phyloP scores from a whole-genome alignment of 2,888 invertebrate genomes.

The Gymnocheta viridis region DNA sequence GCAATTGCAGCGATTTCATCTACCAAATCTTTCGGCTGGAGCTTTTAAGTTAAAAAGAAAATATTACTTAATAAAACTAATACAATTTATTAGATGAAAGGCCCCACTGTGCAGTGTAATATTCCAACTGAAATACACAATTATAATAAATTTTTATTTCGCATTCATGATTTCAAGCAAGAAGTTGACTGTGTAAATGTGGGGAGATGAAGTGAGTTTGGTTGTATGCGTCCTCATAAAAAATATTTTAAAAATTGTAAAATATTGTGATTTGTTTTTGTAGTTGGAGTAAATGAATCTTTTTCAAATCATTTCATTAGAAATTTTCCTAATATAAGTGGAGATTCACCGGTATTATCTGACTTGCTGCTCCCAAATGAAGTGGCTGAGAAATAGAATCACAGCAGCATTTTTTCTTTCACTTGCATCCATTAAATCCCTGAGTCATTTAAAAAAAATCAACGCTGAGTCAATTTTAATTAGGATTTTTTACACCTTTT shows the following conservation, averaged over 20 bases:
- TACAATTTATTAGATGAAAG: too few species aligned
- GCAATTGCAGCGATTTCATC: too few species aligned
- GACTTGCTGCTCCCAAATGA: background rate
- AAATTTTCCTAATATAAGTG: background rate
- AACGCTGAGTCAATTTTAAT: background rate
- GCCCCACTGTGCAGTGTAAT: background rate
- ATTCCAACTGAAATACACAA: background rate
- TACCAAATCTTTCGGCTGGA: too few species aligned
- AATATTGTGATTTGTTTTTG: too few species aligned
- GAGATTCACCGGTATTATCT: background rate
- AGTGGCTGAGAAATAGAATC: background rate
- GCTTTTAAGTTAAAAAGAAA: too few species aligned
- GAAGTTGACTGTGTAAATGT: background rate
- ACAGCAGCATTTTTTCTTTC: background rate
- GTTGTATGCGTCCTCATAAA: slow-evolving; percentile 36
- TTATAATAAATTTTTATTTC: slow-evolving; percentile 50
- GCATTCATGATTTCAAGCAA: background rate
- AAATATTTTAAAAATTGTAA: slow-evolving; percentile 50
- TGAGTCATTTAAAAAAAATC: background rate
- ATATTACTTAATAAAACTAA: too few species aligned
- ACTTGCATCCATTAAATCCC: background rate
- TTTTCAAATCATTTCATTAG: too few species aligned
- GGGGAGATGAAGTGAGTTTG: background rate
- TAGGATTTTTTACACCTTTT: slow-evolving; percentile 30
- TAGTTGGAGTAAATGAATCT: too few species aligned